These are phyloP conservation scores for Mesaphorura yosii DNA, from an alignment of 1,140 invertebrate species.

Conservation along the genomic window DNA sequence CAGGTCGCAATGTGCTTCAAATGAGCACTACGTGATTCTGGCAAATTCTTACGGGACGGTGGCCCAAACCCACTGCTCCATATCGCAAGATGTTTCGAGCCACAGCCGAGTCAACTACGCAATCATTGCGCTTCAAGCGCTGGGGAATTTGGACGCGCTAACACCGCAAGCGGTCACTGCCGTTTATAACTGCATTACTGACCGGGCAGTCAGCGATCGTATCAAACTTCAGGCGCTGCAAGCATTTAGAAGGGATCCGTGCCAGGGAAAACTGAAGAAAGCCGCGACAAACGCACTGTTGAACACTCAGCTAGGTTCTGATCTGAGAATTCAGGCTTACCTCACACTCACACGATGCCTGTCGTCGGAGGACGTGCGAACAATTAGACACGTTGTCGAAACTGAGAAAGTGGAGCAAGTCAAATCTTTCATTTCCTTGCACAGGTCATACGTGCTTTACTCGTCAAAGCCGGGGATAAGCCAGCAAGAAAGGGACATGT, in stretches of 20 bases:
- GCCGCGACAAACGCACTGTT: constrained; percentile 50
- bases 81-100: constrained; percentile 53
- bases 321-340: constrained; percentile 76
- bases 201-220: constrained; percentile 46
- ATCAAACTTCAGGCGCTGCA: constrained; percentile 61
- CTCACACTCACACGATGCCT: constrained; percentile 60
- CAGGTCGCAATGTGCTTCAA: constrained; percentile 34
- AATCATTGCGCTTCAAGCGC: constrained; percentile 63
- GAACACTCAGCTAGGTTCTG: constrained; percentile 62
- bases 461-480: too few relatives aligned
- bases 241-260: constrained; percentile 56
- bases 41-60: constrained; percentile 52
- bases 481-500: neutral
- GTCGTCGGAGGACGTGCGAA: neutral
- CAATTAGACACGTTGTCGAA: neutral
- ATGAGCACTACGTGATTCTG: constrained; percentile 43
- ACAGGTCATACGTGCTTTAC: neutral
- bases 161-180: constrained; percentile 45
- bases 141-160: constrained; percentile 61
- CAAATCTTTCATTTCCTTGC: neutral
- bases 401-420: neutral
- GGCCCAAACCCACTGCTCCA: constrained; percentile 41
- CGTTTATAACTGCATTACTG: constrained; percentile 45
- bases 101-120: constrained; percentile 40
- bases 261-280: constrained; percentile 45